phyloP scores from a whole-genome alignment of 2,797 vertebrate genomes.

The Pristis pectinata region DNA sequence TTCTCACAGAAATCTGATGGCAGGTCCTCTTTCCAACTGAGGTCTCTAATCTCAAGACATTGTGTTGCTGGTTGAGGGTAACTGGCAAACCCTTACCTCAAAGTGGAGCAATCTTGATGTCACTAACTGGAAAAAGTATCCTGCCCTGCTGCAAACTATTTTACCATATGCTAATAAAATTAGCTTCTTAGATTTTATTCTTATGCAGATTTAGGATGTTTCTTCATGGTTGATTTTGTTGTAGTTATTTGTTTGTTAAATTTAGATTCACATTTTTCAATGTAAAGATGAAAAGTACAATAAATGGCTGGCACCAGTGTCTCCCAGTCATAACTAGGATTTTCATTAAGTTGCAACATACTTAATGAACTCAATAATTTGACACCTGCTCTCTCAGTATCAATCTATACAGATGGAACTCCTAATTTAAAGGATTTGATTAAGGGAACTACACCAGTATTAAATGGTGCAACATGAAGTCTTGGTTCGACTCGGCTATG shows the following conservation, averaged over 20 bases:
- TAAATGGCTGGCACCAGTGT: background rate
- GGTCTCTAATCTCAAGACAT: background rate
- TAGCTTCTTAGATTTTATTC: background rate
- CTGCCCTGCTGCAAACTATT: background rate
- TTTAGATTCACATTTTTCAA: background rate
- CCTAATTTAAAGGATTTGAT: background rate
- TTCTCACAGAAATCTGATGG: background rate
- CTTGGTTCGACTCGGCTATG: background rate
- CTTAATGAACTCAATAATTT: background rate
- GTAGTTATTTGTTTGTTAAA: background rate
- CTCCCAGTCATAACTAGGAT: background rate
- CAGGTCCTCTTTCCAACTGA: background rate
- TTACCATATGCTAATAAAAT: background rate
- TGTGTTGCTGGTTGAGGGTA: background rate
- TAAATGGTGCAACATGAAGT: background rate
- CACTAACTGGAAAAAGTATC: background rate
- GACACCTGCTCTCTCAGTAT: background rate
- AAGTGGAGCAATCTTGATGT: background rate
- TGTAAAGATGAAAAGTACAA: background rate
- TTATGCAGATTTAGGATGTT: background rate
- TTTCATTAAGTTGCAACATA: background rate
- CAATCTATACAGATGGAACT: background rate
- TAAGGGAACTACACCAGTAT: background rate
- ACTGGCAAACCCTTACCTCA: background rate
- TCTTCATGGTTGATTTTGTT: background rate